Base-by-base conservation (phyloP, 2,888 invertebrate species). In the Teleogryllus oceanicus region DNA sequence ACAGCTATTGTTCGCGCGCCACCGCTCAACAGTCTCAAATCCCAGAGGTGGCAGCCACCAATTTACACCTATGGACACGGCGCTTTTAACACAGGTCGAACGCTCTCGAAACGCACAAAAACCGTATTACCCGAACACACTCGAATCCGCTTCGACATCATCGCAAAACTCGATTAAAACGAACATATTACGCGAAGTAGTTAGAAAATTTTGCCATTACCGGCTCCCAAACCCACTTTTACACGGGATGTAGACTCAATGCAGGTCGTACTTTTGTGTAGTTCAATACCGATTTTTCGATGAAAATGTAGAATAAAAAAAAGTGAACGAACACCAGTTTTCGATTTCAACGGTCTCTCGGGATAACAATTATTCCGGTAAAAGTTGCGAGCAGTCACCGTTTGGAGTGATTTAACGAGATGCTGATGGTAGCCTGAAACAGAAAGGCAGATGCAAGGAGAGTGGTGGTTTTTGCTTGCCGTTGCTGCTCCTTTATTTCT, bases 141-240 rank as follows among this genome's bases (percentile, higher is more conserved):
- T 13, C n/a, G n/a, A 62, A 62, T 62, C 62, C 62, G n/a, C 16
- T 62, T n/a, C 62, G 62, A 62, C 62, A 11, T 62, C 62, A 62
- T 18, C 62, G 16, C 62, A 62, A 62, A 62, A 62, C n/a, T 62
- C 62, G 62, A 62, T 62, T 62, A 62, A 62, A 62, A 62, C 62
- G 16, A 62, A 62, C 62, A 18, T 62, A 18, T 62, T 62, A 13
- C 62, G 62, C 62, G n/a, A n/a, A 62, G 62, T 62, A 62, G 62
- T 62, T 62, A 62, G 62, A 62, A 62, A 62, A 62, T 62, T 62
- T n/a, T 62, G 62, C 62, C 62, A 62, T 62, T 62, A 62, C 62
- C n/a, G 8, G 62, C 62, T 62, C 62, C 62, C n/a, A n/a, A 62
- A 62, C 8, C 62, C 62, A 62, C 62, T 62, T 62, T 62, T 62